A percentile compares a stretch with the other conserved stretches of the same genome.
These are phyloP conservation scores for Pararge aegeria DNA, from an alignment of 1,140 invertebrate species.

Conservation along the genomic window DNA sequence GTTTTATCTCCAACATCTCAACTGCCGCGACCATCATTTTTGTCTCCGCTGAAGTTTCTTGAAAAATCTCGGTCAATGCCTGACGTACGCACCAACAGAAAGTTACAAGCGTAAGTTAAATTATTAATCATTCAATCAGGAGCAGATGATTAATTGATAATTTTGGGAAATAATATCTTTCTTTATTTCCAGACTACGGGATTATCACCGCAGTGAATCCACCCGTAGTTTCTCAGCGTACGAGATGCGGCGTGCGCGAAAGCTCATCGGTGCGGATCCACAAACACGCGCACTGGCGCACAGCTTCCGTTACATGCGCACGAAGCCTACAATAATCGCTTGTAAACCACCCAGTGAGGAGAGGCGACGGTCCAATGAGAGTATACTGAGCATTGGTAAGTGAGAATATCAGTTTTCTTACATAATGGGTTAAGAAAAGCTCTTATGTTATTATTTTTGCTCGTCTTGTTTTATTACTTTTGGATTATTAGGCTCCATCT, in stretches of 20 bases:
- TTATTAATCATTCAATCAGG: neutral
- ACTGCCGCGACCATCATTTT: constrained; percentile 58
- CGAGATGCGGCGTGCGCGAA: constrained; percentile 80
- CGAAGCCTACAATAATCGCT: constrained; percentile 92
- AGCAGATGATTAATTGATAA: too few relatives aligned
- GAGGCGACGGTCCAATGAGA: constrained; percentile 77
- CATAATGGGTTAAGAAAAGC: too few relatives aligned
- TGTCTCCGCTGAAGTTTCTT: constrained; percentile 80
- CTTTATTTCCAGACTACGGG: constrained; percentile 80
- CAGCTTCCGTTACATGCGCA: constrained; percentile 92
- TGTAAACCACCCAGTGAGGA: constrained; percentile 90
- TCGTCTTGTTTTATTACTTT: too few relatives aligned
- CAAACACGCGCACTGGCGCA: constrained; percentile 84
- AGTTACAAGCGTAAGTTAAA: constrained; percentile 78
- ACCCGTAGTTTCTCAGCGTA: constrained; percentile 87
- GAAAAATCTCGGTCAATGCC: constrained; percentile 91
- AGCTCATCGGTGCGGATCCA: constrained; percentile 78
- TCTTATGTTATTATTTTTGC: too few relatives aligned
- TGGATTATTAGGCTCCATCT: too few relatives aligned
- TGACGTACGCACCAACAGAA: constrained; percentile 87
- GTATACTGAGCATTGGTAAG: constrained; percentile 80
- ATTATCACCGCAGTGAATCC: constrained; percentile 88
- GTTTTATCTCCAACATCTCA: constrained; percentile 23
- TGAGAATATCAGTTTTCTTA: neutral
- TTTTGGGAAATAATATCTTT: too few relatives aligned